These are phyloP conservation scores for Sinocyclocheilus grahami DNA, from an alignment of 2,113 vertebrate genomes.

Conservation along the genomic window DNA sequence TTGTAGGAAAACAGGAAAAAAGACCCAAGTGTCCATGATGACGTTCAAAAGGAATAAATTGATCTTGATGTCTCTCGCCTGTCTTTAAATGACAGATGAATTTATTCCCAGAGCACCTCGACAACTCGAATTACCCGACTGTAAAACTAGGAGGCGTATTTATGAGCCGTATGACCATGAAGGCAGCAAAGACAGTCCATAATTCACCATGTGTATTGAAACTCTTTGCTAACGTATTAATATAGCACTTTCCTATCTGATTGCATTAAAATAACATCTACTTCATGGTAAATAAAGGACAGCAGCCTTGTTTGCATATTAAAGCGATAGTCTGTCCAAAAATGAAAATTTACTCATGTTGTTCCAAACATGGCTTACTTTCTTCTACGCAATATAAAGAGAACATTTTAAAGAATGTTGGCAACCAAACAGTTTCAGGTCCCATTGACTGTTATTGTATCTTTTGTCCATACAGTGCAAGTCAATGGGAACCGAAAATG, in stretches of 20 bases:
- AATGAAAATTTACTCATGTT: background rate
- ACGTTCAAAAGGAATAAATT: slow-evolving; percentile 16
- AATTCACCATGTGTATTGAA: slow-evolving; percentile 54
- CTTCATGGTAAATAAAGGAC: slow-evolving; percentile 22
- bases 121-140: slow-evolving; percentile 8
- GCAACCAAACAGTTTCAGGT: no score
- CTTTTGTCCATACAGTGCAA: no score
- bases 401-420: background rate
- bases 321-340: background rate
- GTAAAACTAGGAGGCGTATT: slow-evolving; percentile 18
- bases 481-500: no score
- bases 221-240: slow-evolving; percentile 27
- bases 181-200: slow-evolving; percentile 8
- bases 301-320: slow-evolving; percentile 25
- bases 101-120: slow-evolving; percentile 22
- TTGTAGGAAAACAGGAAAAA: slow-evolving; percentile 29
- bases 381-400: no score
- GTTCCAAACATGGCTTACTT: no score
- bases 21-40: slow-evolving; percentile 34
- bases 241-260: slow-evolving; percentile 12
- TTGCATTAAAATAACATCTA: slow-evolving; percentile 5
- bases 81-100: background rate
- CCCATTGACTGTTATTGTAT: background rate
- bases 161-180: slow-evolving; percentile 24
- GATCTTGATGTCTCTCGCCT: background rate